Base-by-base conservation (phyloP, 1,140 invertebrate genomes). In the Gonatopus flavifemur region DNA sequence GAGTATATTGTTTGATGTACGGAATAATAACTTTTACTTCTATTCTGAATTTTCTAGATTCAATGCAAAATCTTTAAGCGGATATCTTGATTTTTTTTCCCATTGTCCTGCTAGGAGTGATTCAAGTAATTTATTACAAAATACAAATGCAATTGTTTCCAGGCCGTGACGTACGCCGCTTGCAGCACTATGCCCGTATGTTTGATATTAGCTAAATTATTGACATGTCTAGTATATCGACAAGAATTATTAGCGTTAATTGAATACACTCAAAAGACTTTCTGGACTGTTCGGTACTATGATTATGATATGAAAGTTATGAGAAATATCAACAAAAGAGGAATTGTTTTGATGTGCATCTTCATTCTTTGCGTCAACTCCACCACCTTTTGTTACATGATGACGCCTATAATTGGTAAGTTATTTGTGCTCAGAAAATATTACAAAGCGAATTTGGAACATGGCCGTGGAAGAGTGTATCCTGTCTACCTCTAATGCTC, bases 191-290 rank as follows among this genome's bases (percentile, higher is more conserved):
- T 55, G 38, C 33, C 49, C 6, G 46, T 57, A 8, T 20, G 32
- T 10, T 39, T 47, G 13, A 45, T 44, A 12, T 7, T 53, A 8
- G 22, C 49, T 7, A 60, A 60, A 18, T 20, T 59, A 15, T 8
- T 31, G 1, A 36, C 38, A 16, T 47, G 49, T 15, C 15, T 52
- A 9, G 13, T 12, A 16, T 30, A 50, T 32, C 46, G 57, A 2
- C 16, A 47, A 47, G 31, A 44, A 15, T 12, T 44, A 3, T 13
- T 33, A 2, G 25, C 8, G 19, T 15, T 44, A 18, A 44, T 44
- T 7, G 10, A 13, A 8, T 44, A 33, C 3, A 44, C 42, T 0
- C 18, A 33, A 16, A 21, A 44, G 1, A 21, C n/a, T 18, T 22
- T 44, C 12, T 44, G 42, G 42, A 21, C 20, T 15, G 15, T 13